Percentiles rank a stretch among this genome's conserved stretches.
Evolutionary conservation across 2,888 invertebrate species (phyloP).

Genomic region (Ophraella communa): DNA sequence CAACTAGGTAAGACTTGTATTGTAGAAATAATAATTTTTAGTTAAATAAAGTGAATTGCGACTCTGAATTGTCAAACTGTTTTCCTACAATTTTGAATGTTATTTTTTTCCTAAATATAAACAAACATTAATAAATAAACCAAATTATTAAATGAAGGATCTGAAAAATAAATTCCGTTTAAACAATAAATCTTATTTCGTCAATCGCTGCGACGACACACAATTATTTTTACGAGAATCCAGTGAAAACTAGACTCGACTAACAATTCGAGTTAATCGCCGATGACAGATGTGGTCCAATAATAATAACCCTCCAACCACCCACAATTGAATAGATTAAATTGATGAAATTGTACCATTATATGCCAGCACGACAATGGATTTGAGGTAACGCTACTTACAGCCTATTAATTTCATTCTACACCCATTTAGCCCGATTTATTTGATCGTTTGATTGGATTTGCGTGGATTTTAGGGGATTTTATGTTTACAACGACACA

Average conservation of each 20-base stretch:
- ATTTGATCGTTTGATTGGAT: conserved; percentile 44
- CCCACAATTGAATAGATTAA: conserved; percentile 48
- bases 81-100: too few relatives aligned
- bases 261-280: conserved; percentile 52
- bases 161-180: not conserved
- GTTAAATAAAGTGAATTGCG: too few relatives aligned
- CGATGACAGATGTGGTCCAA: conserved; percentile 55
- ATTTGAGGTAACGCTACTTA: conserved; percentile 50
- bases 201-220: not conserved
- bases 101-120: too few relatives aligned
- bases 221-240: conserved; percentile 25
- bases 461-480: conserved; percentile 42
- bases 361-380: conserved; percentile 40
- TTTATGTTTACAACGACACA: conserved; percentile 19
- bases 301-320: conserved; percentile 47
- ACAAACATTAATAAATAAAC: too few relatives aligned
- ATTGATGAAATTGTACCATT: conserved; percentile 48
- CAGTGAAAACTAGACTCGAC: conserved; percentile 3
- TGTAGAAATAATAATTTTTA: too few relatives aligned
- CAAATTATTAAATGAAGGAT: too few relatives aligned
- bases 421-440: conserved; percentile 46
- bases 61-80: too few relatives aligned
- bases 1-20: too few relatives aligned
- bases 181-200: not conserved
- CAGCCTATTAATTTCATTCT: conserved; percentile 52